These are phyloP conservation scores for Meriones unguiculatus DNA, from an alignment of 2,113 vertebrate genomes.

Conservation along the genomic window DNA sequence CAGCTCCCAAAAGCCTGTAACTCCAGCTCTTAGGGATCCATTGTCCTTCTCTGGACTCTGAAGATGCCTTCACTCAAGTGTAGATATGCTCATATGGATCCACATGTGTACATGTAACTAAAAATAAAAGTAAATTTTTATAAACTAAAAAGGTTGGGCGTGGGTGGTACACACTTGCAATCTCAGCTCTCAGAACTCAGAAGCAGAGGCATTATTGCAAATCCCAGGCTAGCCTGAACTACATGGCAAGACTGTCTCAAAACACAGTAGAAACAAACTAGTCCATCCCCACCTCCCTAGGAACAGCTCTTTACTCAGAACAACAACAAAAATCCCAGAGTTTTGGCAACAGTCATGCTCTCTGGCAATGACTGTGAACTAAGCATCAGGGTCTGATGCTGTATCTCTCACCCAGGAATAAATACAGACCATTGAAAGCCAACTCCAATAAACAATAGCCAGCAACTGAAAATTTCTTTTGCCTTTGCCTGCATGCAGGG, in stretches of 20 bases:
- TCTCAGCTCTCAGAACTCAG: background rate
- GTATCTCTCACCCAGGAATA: background rate
- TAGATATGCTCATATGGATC: background rate
- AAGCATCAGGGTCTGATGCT: background rate
- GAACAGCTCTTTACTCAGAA: background rate
- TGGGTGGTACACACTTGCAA: rapidly evolving
- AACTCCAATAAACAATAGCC: background rate
- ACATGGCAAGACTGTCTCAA: background rate
- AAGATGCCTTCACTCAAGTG: no score
- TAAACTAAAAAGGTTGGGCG: background rate
- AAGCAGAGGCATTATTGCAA: no score
- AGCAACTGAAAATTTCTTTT: background rate
- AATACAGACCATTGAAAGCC: background rate
- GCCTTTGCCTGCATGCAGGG: conserved; percentile 18
- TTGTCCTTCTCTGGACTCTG: background rate
- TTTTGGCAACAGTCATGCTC: background rate
- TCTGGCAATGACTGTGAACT: background rate
- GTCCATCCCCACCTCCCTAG: background rate
- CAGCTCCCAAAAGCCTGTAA: background rate
- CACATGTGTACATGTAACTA: background rate
- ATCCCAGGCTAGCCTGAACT: background rate
- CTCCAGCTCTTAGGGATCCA: background rate
- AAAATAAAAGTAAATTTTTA: background rate
- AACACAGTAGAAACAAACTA: background rate
- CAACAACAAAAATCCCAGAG: background rate